Conservation (phyloP, 1,140 invertebrate species). For the Harpegnathos saltator region DNA sequence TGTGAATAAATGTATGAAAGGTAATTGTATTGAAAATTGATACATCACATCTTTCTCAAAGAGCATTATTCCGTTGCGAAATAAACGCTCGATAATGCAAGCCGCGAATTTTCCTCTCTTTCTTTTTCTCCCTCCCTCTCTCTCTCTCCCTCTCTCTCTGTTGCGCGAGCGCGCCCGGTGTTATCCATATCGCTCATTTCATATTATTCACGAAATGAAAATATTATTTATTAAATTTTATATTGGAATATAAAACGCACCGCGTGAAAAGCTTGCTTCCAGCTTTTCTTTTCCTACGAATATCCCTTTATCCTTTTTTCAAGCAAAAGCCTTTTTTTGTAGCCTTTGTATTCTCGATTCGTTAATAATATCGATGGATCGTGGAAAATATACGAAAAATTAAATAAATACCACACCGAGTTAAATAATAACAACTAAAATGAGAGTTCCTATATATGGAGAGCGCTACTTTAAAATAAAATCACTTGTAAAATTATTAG, state of each 20-base stretch:
- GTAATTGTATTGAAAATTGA: slow-evolving; percentile 47
- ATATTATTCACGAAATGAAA: slow-evolving; percentile 47
- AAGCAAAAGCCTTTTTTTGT: slow-evolving; percentile 10
- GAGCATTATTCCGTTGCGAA: background rate
- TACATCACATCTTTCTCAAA: slow-evolving; percentile 40
- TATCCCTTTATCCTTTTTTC: background rate
- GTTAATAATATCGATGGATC: slow-evolving; percentile 26
- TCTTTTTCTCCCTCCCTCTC: too few species aligned
- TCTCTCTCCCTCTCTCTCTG: too few species aligned
- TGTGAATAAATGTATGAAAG: slow-evolving; percentile 52
- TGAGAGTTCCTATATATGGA: slow-evolving; percentile 1
- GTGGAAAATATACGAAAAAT: slow-evolving; percentile 23
- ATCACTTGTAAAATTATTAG: background rate
- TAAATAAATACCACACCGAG: slow-evolving; percentile 26
- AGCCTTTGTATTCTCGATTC: background rate
- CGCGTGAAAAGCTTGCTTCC: slow-evolving; percentile 8
- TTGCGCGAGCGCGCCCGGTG: too few species aligned
- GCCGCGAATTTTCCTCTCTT: background rate
- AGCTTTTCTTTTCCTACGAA: background rate
- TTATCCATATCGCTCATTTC: slow-evolving; percentile 10
- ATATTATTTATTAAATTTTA: slow-evolving; percentile 35
- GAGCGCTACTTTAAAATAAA: background rate
- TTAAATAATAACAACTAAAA: slow-evolving; percentile 23
- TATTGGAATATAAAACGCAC: slow-evolving; percentile 5
- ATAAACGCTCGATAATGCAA: slow-evolving; percentile 20